These are phyloP conservation scores for Albula glossodonta DNA, from an alignment of 2,113 vertebrate species.

Conservation along the genomic window DNA sequence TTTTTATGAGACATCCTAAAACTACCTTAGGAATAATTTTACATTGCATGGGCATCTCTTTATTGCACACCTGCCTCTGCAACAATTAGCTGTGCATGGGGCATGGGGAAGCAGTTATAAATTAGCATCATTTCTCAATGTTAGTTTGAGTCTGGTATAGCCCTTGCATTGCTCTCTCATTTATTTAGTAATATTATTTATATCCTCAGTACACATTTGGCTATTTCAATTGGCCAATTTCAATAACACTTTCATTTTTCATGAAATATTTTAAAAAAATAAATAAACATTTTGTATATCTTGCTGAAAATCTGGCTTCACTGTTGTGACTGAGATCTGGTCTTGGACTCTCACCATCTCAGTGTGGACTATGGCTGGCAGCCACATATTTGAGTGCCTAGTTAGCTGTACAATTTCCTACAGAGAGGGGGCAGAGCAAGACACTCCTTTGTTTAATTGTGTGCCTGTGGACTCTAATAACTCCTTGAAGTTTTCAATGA, in stretches of 20 bases:
- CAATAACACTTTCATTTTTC: background rate
- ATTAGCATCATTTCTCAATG: background rate
- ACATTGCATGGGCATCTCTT: background rate
- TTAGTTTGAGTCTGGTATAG: background rate
- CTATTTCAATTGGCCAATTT: background rate
- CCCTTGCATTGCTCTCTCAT: background rate
- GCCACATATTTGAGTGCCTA: no score
- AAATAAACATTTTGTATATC: no score
- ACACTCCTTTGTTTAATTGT: no score
- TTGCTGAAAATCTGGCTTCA: no score
- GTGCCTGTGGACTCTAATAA: no score
- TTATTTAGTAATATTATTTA: background rate
- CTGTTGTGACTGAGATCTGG: no score
- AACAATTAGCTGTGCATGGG: background rate
- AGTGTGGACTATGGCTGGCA: no score
- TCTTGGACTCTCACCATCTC: no score
- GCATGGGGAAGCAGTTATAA: background rate
- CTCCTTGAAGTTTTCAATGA: no score
- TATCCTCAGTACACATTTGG: background rate
- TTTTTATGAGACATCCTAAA: background rate
- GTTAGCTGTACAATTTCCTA: no score
- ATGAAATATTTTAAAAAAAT: background rate
- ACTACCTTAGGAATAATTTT: background rate
- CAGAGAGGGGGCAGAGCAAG: no score
- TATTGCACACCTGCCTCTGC: slow-evolving; percentile 3